Evolutionary conservation across 2,113 vertebrate genomes (phyloP).

Genomic region (Myrmecobius fasciatus): DNA sequence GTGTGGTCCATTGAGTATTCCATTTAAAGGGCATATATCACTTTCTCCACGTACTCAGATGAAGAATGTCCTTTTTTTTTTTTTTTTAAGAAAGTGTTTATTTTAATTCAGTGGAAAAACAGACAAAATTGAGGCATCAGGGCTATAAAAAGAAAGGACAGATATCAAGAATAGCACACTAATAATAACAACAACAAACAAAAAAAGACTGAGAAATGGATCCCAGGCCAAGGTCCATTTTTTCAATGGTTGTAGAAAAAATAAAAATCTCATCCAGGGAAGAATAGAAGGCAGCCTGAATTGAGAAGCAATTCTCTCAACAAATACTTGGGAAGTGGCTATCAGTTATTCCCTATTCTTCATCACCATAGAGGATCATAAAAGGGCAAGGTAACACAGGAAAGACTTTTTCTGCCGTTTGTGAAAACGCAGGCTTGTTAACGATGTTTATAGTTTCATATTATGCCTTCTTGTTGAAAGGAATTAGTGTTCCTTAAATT

Average conservation of each 20-base stretch:
- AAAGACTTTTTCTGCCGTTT: constrained; percentile 48
- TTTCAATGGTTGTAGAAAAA: constrained; percentile 19
- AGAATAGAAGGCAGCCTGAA: background rate
- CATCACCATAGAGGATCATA: constrained; percentile 13
- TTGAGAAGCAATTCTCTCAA: constrained; percentile 33
- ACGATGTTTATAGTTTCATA: constrained; percentile 21
- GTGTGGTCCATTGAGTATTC: constrained; percentile 61
- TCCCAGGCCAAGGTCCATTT: constrained; percentile 45
- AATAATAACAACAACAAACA: constrained; percentile 20
- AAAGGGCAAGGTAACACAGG: constrained; percentile 20
- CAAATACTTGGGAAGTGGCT: constrained; percentile 31
- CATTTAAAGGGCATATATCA: constrained; percentile 60
- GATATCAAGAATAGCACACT: constrained; percentile 64
- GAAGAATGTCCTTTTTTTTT: constrained; percentile 62
- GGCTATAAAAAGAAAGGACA: constrained; percentile 64
- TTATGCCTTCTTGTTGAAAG: constrained; percentile 40
- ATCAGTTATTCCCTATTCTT: constrained; percentile 4
- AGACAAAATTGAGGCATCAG: constrained; percentile 63
- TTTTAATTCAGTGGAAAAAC: constrained; percentile 59
- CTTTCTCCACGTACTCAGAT: constrained; percentile 55
- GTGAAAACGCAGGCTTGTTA: constrained; percentile 53
- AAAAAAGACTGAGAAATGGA: constrained; percentile 28
- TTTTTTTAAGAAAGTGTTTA: constrained; percentile 61
- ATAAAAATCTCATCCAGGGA: constrained; percentile 20
- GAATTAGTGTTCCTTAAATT: constrained; percentile 43